phyloP scores from a whole-genome alignment of 2,797 vertebrate species.

The Sebastes diaconus region DNA sequence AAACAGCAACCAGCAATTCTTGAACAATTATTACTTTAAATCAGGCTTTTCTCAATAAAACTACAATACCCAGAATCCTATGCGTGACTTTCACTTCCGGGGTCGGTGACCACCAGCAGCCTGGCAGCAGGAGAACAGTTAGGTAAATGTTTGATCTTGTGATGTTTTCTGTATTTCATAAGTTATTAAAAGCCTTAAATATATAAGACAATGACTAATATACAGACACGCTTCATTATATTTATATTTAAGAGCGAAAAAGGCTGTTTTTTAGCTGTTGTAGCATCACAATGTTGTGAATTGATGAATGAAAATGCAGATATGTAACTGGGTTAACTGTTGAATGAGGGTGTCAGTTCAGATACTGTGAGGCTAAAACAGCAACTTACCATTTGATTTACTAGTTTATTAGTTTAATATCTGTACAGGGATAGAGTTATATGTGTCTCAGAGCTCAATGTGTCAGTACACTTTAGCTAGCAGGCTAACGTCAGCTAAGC shows the following conservation, averaged over 20 bases:
- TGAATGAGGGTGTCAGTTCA: neutral
- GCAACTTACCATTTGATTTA: accelerated
- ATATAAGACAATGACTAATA: accelerated
- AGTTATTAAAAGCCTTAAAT: neutral
- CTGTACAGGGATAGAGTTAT: accelerated
- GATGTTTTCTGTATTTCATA: neutral
- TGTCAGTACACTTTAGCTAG: neutral
- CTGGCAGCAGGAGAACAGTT: constrained; percentile 50
- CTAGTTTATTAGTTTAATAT: neutral
- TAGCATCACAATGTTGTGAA: accelerated
- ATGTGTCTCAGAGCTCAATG: neutral
- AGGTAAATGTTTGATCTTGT: constrained; percentile 17
- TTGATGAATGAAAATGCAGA: neutral
- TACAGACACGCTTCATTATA: accelerated
- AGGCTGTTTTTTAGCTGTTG: neutral
- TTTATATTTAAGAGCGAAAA: neutral
- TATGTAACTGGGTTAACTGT: neutral
- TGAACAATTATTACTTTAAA: neutral
- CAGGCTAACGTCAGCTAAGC: constrained; percentile 12
- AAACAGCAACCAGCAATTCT: accelerated
- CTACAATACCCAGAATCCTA: constrained; percentile 59
- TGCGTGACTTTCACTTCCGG: constrained; percentile 38
- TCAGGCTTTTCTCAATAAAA: accelerated
- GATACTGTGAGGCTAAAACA: neutral
- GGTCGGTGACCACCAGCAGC: neutral